Percentiles rank a stretch among this genome's conserved stretches.
Evolutionary conservation across 2,888 invertebrate genomes (phyloP).

Genomic region (Neoitamus cyanurus): DNA sequence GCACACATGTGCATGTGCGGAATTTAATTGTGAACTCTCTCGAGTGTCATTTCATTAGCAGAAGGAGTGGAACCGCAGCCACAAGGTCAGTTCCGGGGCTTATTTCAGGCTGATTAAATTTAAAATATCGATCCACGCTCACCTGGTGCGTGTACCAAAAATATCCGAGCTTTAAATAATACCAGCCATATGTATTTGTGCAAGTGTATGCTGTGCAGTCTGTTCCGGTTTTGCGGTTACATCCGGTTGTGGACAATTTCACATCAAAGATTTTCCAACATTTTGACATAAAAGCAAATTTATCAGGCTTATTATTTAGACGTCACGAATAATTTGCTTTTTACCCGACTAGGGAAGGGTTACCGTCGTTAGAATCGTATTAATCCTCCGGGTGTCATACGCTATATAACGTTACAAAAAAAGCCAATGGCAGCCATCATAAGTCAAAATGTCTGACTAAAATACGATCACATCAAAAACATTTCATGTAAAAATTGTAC

Average conservation of each 20-base stretch:
- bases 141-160: not conserved
- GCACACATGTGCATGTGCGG: slow-evolving; percentile 13
- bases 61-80: not conserved
- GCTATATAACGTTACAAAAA: no score
- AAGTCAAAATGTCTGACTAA: no score
- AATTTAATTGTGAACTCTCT: slow-evolving; percentile 20
- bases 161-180: not conserved
- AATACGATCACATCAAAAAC: no score
- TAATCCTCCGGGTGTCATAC: no score
- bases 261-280: not conserved
- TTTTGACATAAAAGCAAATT: not conserved
- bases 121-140: slow-evolving; percentile 19
- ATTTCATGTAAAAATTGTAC: no score
- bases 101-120: slow-evolving; percentile 2
- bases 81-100: slow-evolving; percentile 24
- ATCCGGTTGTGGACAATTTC: not conserved
- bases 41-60: slow-evolving; percentile 14
- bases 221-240: not conserved
- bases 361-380: no score
- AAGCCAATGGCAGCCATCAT: no score
- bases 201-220: not conserved
- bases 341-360: no score
- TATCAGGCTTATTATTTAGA: not conserved
- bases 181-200: not conserved
- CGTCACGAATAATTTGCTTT: no score